These are phyloP conservation scores for Myopa testacea DNA, from an alignment of 2,888 invertebrate genomes.

Conservation along the genomic window DNA sequence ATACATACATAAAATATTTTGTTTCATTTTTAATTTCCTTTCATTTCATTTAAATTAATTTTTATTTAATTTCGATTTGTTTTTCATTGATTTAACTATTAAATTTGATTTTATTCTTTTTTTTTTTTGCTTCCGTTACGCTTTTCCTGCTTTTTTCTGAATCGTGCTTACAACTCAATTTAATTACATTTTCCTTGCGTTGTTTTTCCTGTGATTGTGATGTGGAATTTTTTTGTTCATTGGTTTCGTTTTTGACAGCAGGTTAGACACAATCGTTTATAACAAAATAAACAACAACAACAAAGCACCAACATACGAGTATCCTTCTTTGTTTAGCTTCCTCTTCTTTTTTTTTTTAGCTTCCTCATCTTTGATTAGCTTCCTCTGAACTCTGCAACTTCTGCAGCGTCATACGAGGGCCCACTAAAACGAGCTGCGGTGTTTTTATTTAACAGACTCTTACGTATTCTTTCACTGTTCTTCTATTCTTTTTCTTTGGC, in stretches of 20 bases:
- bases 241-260: background rate
- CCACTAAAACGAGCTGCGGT: too few species aligned
- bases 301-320: too few species aligned
- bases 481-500: too few species aligned
- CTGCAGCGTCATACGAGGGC: too few species aligned
- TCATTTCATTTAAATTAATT: background rate
- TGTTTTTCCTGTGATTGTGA: constrained; percentile 15
- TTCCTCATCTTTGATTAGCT: too few species aligned
- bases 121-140: background rate
- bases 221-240: constrained; percentile 5
- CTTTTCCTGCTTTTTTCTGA: background rate
- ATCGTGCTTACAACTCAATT: constrained; percentile 50
- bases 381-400: too few species aligned
- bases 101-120: background rate
- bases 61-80: background rate
- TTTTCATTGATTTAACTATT: background rate
- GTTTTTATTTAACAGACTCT: too few species aligned
- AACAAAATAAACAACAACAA: background rate
- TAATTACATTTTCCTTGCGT: constrained; percentile 50
- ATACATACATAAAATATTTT: too few species aligned
- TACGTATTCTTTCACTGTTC: too few species aligned
- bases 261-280: background rate
- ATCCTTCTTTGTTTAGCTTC: background rate
- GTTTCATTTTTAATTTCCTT: background rate
- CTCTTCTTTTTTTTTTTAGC: too few species aligned